Base-by-base conservation (phyloP, 2,888 invertebrate species). In the Spodoptera littoralis region DNA sequence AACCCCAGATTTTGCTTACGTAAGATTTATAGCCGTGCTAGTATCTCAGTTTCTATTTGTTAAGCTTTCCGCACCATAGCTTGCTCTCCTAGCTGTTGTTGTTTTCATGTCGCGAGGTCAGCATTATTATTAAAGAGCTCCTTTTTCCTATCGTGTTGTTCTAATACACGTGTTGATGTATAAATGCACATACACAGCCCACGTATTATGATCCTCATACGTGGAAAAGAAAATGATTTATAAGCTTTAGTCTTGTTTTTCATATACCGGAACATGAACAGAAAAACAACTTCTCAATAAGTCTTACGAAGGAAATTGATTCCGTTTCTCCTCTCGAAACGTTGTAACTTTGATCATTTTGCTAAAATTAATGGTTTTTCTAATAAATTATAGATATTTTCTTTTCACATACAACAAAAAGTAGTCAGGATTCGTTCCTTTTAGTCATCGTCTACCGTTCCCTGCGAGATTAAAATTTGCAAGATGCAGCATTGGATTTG, bases 271-370 rank as follows among this genome's bases (percentile, higher is more conserved):
- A 77, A 77, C 68, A 70, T 50, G 62, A 61, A 81, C 77, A 79
- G 82, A 85, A 87, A 88, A 89, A 89, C 85, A 88, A 86, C 76
- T 72, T 75, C 73, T 77, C 83, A 81, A 88, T 88, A 87, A 81
- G 81, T 87, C 86, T 84, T 83, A 77, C 70, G 66, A 47, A 68
- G 72, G 55, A 72, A 85, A 88, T 88, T 88, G 86, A 86, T 88
- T 85, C 80, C 60, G 75, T 79, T 81, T 71, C 76, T 69, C 70
- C 64, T 73, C 71, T 80, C 72, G 64, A 76, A 82, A 80, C 74
- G 79, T 78, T 68, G 79, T 82, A 84, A 87, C 82, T 88, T 86
- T 79, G 65, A 66, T 65, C 24, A 73, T 73, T 80, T 65, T 55
- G 62, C 57, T 55, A 72, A 80, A 82, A 83, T 70, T 84, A 77